These are phyloP conservation scores for Ailuropoda melanoleuca DNA, from an alignment of 2,113 vertebrate species.

Conservation along the genomic window DNA sequence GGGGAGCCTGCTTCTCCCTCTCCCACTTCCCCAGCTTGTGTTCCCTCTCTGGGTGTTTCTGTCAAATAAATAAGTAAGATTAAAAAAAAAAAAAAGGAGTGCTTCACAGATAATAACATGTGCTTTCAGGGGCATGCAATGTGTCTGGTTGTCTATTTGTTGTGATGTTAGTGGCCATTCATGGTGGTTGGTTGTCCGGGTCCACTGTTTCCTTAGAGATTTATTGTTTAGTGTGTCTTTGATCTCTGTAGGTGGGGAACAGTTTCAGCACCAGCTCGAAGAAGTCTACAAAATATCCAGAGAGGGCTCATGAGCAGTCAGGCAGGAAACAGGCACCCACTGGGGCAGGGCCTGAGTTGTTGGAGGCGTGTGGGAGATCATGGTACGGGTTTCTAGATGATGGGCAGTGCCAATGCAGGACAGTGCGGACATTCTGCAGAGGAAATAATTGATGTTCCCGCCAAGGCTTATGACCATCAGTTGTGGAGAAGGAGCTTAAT, in stretches of 20 bases:
- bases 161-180: background rate
- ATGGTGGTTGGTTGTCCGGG: background rate
- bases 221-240: background rate
- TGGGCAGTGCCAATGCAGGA: background rate
- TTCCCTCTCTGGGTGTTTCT: no score
- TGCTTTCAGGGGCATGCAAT: background rate
- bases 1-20: no score
- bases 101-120: background rate
- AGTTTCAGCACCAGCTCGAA: background rate
- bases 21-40: no score
- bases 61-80: no score
- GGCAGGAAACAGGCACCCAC: background rate
- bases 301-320: background rate
- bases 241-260: background rate
- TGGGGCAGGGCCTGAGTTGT: background rate
- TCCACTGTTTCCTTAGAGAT: background rate
- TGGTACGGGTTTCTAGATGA: background rate
- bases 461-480: background rate
- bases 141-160: background rate
- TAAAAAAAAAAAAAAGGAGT: background rate
- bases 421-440: background rate
- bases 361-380: background rate
- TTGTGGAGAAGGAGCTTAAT: background rate
- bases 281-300: background rate
- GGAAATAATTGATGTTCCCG: background rate